Conservation (phyloP, 2,888 invertebrate genomes). For the Fragum sueziense region DNA sequence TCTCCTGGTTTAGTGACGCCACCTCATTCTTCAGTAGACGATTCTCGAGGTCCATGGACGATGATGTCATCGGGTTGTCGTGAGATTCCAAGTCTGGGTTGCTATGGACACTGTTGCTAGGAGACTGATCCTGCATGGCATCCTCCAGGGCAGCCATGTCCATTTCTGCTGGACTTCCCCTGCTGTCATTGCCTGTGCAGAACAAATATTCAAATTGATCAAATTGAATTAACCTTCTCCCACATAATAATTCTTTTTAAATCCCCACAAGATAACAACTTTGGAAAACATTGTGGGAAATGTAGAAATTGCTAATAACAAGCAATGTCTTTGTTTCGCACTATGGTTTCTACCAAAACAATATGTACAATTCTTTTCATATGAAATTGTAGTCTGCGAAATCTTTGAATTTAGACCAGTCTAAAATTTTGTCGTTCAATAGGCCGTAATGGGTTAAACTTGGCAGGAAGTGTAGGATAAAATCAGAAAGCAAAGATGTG, state of each 20-base stretch:
- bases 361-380: no score
- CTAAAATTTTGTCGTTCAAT: no score
- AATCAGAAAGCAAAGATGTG: no score
- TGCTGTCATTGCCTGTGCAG: constrained; percentile 61
- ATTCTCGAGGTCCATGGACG: constrained; percentile 80
- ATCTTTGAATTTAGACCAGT: no score
- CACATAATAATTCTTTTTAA: no score
- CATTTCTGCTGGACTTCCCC: constrained; percentile 71
- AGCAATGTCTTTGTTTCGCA: no score
- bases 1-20: constrained; percentile 84
- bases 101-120: constrained; percentile 74
- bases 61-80: constrained; percentile 67
- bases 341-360: no score
- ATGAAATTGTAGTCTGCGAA: no score
- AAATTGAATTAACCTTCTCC: no score
- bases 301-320: not conserved
- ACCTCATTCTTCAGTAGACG: constrained; percentile 84
- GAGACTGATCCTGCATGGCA: constrained; percentile 76
- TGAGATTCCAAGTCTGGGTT: constrained; percentile 69
- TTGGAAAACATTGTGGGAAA: not conserved
- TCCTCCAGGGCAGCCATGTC: constrained; percentile 74
- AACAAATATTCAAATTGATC: not conserved
- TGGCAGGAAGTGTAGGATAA: no score
- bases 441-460: no score
- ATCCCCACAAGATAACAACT: not conserved